These are phyloP conservation scores for Sciurus niger DNA, from an alignment of 2,113 vertebrate species.

Conservation along the genomic window DNA sequence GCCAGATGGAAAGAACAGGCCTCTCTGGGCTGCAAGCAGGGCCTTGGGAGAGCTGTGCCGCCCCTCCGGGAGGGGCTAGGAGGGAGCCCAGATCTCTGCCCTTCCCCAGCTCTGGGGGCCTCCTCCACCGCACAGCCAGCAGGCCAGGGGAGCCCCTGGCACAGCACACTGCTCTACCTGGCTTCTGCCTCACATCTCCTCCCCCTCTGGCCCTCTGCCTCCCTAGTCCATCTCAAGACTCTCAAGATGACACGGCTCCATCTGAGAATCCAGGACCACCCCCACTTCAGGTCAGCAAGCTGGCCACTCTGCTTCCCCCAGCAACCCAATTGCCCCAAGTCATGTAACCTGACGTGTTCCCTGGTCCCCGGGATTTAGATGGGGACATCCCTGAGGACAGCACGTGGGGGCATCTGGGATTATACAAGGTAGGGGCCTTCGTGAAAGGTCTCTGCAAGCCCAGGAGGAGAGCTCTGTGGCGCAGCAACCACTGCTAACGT, in stretches of 20 bases:
- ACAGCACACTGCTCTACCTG: neutral
- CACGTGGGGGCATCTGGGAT: neutral
- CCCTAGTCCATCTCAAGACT: neutral
- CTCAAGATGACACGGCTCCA: neutral
- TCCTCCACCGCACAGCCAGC: neutral
- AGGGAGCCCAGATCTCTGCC: neutral
- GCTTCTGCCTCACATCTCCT: neutral
- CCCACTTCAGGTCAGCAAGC: too few species aligned
- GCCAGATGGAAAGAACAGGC: neutral
- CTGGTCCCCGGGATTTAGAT: neutral
- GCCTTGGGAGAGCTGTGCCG: neutral
- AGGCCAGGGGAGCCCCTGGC: fast-evolving
- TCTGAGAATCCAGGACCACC: neutral
- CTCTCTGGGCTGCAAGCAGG: neutral
- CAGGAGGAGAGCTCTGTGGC: neutral
- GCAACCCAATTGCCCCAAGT: neutral
- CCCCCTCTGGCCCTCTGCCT: too few species aligned
- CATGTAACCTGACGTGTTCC: neutral
- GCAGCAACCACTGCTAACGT: too few species aligned
- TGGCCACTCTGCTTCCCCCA: neutral
- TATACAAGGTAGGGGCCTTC: too few species aligned
- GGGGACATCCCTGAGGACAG: too few species aligned
- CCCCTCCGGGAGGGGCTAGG: too few species aligned
- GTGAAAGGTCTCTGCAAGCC: neutral
- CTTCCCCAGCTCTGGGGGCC: neutral